phyloP scores from a whole-genome alignment of 1,140 invertebrate species.

The Dendroctonus valens region DNA sequence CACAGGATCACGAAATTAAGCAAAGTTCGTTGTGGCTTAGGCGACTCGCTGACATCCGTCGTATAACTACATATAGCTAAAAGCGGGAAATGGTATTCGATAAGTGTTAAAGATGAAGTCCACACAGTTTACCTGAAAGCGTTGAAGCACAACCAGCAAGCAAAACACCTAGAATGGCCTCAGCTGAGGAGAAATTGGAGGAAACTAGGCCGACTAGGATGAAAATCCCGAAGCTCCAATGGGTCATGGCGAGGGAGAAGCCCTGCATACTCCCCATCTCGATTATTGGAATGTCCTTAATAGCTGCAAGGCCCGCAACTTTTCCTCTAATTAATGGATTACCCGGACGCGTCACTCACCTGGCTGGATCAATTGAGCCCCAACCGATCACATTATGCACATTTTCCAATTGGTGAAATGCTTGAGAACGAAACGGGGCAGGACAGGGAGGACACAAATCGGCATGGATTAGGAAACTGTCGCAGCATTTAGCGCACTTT shows the following conservation, averaged over 20 bases:
- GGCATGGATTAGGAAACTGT: too few relatives aligned
- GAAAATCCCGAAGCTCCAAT: constrained; percentile 46
- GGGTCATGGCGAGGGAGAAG: constrained; percentile 36
- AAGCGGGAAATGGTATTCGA: neutral
- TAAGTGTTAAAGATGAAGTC: neutral
- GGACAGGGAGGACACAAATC: too few relatives aligned
- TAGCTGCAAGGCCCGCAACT: too few relatives aligned
- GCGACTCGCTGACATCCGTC: constrained; percentile 15
- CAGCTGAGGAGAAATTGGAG: constrained; percentile 46
- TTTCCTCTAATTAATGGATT: too few relatives aligned
- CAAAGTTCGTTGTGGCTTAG: constrained; percentile 29
- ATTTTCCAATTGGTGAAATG: too few relatives aligned
- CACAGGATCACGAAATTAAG: constrained; percentile 59
- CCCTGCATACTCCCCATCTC: constrained; percentile 36
- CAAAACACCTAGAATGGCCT: constrained; percentile 42
- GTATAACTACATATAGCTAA: constrained; percentile 13
- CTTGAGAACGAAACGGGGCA: too few relatives aligned
- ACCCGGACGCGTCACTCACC: too few relatives aligned
- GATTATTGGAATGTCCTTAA: too few relatives aligned
- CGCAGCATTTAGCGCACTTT: too few relatives aligned
- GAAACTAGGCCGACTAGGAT: constrained; percentile 45
- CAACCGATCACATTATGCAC: too few relatives aligned
- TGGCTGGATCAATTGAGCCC: too few relatives aligned
- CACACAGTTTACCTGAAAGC: constrained; percentile 40
- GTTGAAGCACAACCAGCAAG: constrained; percentile 40